These are phyloP conservation scores for Andrena haemorrhoa DNA, from an alignment of 2,888 invertebrate genomes.

Conservation along the genomic window DNA sequence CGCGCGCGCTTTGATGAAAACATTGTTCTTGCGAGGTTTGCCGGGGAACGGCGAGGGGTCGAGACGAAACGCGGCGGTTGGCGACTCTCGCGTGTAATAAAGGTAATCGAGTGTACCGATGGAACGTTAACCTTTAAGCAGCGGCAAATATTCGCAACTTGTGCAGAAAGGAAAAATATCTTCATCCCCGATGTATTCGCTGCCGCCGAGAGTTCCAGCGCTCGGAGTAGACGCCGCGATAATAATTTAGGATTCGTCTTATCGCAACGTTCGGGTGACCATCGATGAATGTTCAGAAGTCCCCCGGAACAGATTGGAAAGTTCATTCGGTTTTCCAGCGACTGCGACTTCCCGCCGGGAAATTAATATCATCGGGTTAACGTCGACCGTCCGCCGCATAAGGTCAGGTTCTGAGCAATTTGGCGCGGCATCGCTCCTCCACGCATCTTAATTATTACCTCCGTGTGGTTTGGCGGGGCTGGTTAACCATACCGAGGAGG, in stretches of 20 bases:
- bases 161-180: not conserved
- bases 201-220: not conserved
- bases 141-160: not conserved
- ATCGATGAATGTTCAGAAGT: not conserved
- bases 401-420: slow-evolving; percentile 77
- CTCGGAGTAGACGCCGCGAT: not conserved
- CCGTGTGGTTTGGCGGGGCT: slow-evolving; percentile 79
- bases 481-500: slow-evolving; percentile 83
- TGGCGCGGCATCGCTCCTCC: slow-evolving; percentile 76
- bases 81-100: slow-evolving; percentile 12
- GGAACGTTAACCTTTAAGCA: not conserved
- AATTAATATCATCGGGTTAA: slow-evolving; percentile 31
- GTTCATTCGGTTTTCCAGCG: not conserved
- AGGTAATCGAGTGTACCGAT: not conserved
- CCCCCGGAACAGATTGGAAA: not conserved
- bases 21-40: slow-evolving; percentile 37
- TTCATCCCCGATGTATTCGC: not conserved
- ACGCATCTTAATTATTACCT: slow-evolving; percentile 82
- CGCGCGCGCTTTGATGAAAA: slow-evolving; percentile 57
- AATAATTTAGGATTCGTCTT: not conserved
- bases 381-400: slow-evolving; percentile 10
- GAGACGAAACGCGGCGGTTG: slow-evolving; percentile 12
- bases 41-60: slow-evolving; percentile 38
- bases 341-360: not conserved
- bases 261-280: not conserved